These are phyloP conservation scores for Gallinago jamesoni DNA, from an alignment of 2,113 vertebrate species.

Conservation along the genomic window DNA sequence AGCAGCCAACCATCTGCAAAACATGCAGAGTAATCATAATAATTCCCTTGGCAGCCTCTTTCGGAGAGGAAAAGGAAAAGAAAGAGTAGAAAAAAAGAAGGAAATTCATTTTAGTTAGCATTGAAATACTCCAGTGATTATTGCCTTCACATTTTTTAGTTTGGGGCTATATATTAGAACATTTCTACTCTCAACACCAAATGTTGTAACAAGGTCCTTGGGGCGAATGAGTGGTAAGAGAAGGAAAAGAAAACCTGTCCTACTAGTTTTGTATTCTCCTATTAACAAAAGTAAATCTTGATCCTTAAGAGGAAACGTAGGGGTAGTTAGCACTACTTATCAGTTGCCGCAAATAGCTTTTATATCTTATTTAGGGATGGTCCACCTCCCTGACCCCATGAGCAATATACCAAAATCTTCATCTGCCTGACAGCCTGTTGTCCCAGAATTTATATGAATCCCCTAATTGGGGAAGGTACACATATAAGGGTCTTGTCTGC, in stretches of 20 bases:
- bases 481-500: neutral
- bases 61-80: conserved; percentile 54
- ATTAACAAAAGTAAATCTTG: neutral
- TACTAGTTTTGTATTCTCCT: neutral
- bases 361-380: neutral
- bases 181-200: conserved; percentile 40
- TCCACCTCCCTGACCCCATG: neutral
- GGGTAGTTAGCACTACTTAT: neutral
- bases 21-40: conserved; percentile 46
- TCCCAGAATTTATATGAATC: neutral
- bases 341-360: conserved; percentile 12
- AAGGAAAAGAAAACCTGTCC: neutral
- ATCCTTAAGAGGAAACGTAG: neutral
- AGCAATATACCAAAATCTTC: neutral
- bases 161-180: conserved; percentile 52
- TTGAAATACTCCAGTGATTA: conserved; percentile 39
- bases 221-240: conserved; percentile 11
- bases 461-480: neutral
- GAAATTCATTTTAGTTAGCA: conserved; percentile 26
- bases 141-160: conserved; percentile 51
- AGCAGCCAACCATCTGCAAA: conserved; percentile 55
- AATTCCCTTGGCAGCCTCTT: conserved; percentile 54
- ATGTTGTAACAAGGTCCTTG: conserved; percentile 51
- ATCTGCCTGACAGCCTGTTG: neutral
- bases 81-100: conserved; percentile 2